Base-by-base conservation (phyloP, 1,140 invertebrate genomes). In the Bombus sibiricus region DNA sequence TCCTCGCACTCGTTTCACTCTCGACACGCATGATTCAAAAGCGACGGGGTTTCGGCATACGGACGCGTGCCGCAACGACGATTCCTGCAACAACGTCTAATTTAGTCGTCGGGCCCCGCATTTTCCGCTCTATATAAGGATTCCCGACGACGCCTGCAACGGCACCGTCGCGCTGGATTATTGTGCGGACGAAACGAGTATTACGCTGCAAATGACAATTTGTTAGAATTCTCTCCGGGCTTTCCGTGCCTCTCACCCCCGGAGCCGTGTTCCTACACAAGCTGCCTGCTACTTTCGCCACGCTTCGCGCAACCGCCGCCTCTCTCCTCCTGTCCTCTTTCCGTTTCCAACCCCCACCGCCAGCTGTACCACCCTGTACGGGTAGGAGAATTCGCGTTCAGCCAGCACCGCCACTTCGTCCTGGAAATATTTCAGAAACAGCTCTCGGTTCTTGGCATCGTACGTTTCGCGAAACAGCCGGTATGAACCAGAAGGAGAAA, bases 171-270 rank as follows among this genome's bases (percentile, higher is more conserved):
- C 85, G 81, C 62, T 73, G 83, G 88, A 90, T 88, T 90, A 90
- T 90, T 90, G 86, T 81, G 86, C 89, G 89, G 86, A 90, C 86
- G 86, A 82, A 90, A 90, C 86, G 88, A 90, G 86, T 90, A 90
- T 90, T 89, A 88, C 88, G 81, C 88, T 90, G 89, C 89, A 90
- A 90, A 90, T 90, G 89, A 90, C 89, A 90, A 90, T 90, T 90
- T 90, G 89, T 90, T 90, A 90, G 88, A 87, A 85, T 90, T 90
- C 87, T 71, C 83, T 62, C 79, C 68, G 72, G 73, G 81, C 84
- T 81, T 75, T 75, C 85, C 34, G 13, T 22, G 34, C 57, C 59
- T 32, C 66, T 39, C 69, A 5, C 25, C 37, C 13, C 22, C 12
- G 12, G 32, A n/a, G 25, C 74, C 32, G 10, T 28, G 25, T 13